phyloP scores from a whole-genome alignment of 30 jellyfish, hydroid and myxozoan species.

The Turritopsis dohrnii region DNA sequence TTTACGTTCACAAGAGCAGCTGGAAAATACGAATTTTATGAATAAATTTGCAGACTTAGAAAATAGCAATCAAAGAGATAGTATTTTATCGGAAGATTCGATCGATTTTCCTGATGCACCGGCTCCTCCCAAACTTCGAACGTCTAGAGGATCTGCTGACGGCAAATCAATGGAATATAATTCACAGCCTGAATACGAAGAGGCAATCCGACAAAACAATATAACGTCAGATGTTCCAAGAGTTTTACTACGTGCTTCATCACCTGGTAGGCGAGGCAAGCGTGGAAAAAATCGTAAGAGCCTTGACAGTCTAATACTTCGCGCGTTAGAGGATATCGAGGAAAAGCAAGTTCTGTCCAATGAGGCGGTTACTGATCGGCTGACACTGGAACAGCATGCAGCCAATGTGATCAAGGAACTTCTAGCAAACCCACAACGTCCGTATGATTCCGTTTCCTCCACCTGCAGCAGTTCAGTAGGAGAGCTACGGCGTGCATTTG shows the following conservation, averaged over 20 bases:
- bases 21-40: not conserved
- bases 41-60: not conserved
- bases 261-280: not conserved
- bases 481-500: conserved; percentile 85
- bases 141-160: conserved; percentile 23
- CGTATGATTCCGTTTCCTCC: conserved; percentile 90
- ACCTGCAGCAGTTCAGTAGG: conserved; percentile 86
- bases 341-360: conserved; percentile 22
- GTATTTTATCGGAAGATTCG: conserved; percentile 2
- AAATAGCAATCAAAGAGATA: not conserved
- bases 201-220: not conserved
- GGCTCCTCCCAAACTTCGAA: not conserved
- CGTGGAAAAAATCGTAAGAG: conserved; percentile 28
- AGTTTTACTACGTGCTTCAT: not conserved
- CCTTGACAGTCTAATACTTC: conserved; percentile 16
- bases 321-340: conserved; percentile 27
- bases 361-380: conserved; percentile 7
- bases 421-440: conserved; percentile 48
- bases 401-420: conserved; percentile 16
- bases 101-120: conserved; percentile 1
- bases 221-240: conserved; percentile 1
- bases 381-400: conserved; percentile 8
- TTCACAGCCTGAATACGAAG: conserved; percentile 6
- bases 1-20: conserved; percentile 21
- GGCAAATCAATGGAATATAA: conserved; percentile 17